phyloP scores from a whole-genome alignment of 2,797 vertebrate genomes.

The Phrynocephalus forsythii region DNA sequence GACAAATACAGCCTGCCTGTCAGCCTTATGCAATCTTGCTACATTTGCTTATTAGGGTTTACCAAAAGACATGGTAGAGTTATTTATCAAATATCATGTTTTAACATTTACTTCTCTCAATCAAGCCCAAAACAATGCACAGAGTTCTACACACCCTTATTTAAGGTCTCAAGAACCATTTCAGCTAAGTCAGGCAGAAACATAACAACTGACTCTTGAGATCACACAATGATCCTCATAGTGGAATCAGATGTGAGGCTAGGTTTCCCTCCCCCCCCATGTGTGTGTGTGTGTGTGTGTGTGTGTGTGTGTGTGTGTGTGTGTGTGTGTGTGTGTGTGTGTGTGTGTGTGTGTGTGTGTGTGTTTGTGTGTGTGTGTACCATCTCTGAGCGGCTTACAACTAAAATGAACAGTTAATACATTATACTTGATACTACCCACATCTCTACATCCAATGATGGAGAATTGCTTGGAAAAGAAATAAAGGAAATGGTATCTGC shows the following conservation, averaged over 20 bases:
- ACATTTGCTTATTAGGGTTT: background rate
- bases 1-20: background rate
- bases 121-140: background rate
- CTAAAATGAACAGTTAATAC: background rate
- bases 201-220: too few species aligned
- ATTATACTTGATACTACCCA: background rate
- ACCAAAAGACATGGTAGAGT: background rate
- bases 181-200: background rate
- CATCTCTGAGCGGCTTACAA: too few species aligned
- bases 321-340: too few species aligned
- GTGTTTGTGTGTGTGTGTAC: too few species aligned
- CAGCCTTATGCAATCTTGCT: background rate
- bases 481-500: background rate
- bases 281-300: too few species aligned
- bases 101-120: background rate
- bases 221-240: too few species aligned
- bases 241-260: too few species aligned
- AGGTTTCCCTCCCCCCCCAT: too few species aligned
- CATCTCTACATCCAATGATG: background rate
- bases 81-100: background rate
- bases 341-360: too few species aligned
- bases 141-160: background rate
- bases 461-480: background rate
- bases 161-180: background rate
- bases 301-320: too few species aligned